These are phyloP conservation scores for Melanocharis versteri DNA, from an alignment of 2,113 vertebrate genomes.

Conservation along the genomic window DNA sequence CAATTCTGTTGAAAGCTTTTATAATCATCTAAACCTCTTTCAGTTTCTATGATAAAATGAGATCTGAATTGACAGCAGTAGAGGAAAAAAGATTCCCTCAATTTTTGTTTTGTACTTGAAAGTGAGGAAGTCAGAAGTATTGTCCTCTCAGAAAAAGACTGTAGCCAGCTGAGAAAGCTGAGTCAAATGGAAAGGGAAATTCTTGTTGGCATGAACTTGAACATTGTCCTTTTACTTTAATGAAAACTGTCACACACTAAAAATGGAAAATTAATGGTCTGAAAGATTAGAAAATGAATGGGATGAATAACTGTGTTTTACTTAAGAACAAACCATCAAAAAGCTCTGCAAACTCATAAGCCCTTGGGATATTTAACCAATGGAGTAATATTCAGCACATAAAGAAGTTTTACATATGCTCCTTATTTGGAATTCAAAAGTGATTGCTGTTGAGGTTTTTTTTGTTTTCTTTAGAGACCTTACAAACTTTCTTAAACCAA, in stretches of 20 bases:
- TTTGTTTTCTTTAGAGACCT: neutral
- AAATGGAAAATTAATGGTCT: neutral
- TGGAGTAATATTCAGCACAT: neutral
- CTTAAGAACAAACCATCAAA: neutral
- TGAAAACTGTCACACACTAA: neutral
- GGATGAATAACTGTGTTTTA: neutral
- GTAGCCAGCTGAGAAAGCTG: neutral
- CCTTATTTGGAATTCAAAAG: neutral
- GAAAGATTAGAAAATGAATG: neutral
- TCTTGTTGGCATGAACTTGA: neutral
- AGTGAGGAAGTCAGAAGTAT: neutral
- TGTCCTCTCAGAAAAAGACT: neutral
- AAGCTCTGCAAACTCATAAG: neutral
- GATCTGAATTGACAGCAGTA: neutral
- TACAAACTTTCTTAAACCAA: neutral
- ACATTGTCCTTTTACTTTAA: neutral
- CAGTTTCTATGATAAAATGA: neutral
- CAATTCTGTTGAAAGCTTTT: conserved; percentile 19
- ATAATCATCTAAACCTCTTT: neutral
- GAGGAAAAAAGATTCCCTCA: neutral
- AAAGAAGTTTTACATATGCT: neutral
- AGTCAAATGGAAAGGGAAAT: neutral
- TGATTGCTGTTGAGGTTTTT: neutral
- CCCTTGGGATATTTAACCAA: neutral
- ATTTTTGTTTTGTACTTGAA: neutral